Evolutionary conservation across 2,797 vertebrate species (phyloP).

Genomic region (Catharus ustulatus): DNA sequence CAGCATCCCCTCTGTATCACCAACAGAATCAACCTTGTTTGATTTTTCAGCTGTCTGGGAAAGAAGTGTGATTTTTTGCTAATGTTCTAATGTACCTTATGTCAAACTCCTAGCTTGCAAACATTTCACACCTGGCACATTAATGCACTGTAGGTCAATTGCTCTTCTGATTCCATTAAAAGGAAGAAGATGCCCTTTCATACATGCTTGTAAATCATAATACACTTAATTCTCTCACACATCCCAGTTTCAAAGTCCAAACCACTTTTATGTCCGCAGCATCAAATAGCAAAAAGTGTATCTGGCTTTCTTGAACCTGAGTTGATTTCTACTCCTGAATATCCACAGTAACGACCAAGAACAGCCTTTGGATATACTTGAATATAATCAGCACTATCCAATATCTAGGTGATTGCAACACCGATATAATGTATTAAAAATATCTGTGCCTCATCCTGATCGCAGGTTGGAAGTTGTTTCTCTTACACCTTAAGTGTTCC

Average conservation of each 20-base stretch:
- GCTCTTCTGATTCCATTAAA: background rate
- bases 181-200: background rate
- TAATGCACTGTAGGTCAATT: background rate
- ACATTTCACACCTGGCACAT: background rate
- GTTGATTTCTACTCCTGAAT: background rate
- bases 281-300: background rate
- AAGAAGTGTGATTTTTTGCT: background rate
- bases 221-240: background rate
- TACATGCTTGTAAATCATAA: background rate
- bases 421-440: background rate
- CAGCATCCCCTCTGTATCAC: background rate
- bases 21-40: background rate
- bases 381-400: background rate
- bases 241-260: background rate
- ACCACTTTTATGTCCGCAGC: background rate
- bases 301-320: background rate
- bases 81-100: background rate
- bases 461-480: background rate
- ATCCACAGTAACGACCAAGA: background rate
- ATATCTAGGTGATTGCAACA: background rate
- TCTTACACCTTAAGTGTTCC: background rate
- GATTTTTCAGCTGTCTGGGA: background rate
- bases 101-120: background rate
- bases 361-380: background rate
- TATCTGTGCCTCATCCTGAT: background rate